These are phyloP conservation scores for Ictalurus punctatus DNA, from an alignment of 2,113 vertebrate genomes.

Conservation along the genomic window DNA sequence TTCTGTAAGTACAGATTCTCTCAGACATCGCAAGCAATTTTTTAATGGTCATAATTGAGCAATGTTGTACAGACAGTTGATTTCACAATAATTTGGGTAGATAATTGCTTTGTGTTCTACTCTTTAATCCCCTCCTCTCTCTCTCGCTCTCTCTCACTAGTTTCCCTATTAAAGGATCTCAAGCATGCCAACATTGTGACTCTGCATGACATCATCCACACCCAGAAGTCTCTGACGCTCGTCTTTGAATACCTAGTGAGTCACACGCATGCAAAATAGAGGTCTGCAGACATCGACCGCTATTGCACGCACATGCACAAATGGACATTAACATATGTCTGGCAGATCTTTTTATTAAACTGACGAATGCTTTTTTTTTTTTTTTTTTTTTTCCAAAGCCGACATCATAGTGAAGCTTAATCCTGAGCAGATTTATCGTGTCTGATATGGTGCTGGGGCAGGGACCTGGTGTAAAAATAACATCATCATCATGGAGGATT, in stretches of 20 bases:
- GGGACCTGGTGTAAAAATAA: background rate
- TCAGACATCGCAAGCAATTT: background rate
- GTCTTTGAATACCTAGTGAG: conserved; percentile 80
- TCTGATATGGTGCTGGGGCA: background rate
- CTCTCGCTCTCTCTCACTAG: conserved; percentile 51
- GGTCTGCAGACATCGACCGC: background rate
- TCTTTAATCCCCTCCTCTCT: background rate
- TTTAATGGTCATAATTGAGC: background rate
- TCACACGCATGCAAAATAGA: conserved; percentile 14
- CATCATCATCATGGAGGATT: background rate
- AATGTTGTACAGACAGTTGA: background rate
- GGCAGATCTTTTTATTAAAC: background rate
- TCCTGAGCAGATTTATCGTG: background rate
- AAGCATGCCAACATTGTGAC: conserved; percentile 81
- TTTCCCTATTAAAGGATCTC: conserved; percentile 77
- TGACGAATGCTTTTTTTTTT: background rate
- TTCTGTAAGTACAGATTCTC: background rate
- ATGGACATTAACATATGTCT: background rate
- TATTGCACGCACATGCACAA: background rate
- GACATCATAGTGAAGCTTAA: background rate
- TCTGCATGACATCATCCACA: conserved; percentile 80
- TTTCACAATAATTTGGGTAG: background rate
- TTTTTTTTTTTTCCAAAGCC: background rate
- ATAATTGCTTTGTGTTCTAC: background rate
- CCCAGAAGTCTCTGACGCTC: conserved; percentile 78